Conservation (phyloP, 2,888 invertebrate species). For the Torymus texanus region DNA sequence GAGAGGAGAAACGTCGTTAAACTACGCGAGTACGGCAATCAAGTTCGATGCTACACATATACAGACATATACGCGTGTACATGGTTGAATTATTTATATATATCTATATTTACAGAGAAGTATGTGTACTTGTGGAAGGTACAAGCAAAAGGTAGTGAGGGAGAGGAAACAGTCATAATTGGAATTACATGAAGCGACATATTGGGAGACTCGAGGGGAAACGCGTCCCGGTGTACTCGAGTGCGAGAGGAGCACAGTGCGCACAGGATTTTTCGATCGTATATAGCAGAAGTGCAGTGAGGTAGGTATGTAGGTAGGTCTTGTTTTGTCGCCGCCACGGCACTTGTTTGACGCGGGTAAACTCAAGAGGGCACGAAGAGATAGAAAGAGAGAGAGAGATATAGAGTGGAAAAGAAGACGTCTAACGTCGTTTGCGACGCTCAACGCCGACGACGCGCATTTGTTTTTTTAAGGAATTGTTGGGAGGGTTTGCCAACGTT, state of each 20-base stretch:
- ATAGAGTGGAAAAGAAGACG: not conserved
- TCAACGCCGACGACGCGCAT: not conserved
- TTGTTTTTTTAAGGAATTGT: not conserved
- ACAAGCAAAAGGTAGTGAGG: not conserved
- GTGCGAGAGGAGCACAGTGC: too few relatives aligned
- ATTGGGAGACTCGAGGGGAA: conserved; percentile 19
- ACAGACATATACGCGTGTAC: not conserved
- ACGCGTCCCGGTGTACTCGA: too few relatives aligned
- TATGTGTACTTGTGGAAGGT: not conserved
- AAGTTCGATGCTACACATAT: conserved; percentile 40
- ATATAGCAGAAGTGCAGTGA: too few relatives aligned
- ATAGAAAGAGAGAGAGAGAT: not conserved
- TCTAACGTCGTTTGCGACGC: not conserved
- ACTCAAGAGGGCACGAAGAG: too few relatives aligned
- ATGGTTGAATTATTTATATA: conserved; percentile 44
- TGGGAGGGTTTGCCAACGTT: too few relatives aligned
- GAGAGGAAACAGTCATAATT: conserved; percentile 46
- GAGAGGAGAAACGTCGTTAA: conserved; percentile 32
- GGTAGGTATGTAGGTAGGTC: too few relatives aligned
- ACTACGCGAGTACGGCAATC: conserved; percentile 25
- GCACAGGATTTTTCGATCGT: too few relatives aligned
- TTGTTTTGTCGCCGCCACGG: too few relatives aligned
- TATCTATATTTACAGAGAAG: not conserved
- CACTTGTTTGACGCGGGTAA: too few relatives aligned
- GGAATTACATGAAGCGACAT: conserved; percentile 45